These are phyloP conservation scores for Drosophila pseudotakahashii DNA, from an alignment of 2,888 invertebrate genomes.

Conservation along the genomic window DNA sequence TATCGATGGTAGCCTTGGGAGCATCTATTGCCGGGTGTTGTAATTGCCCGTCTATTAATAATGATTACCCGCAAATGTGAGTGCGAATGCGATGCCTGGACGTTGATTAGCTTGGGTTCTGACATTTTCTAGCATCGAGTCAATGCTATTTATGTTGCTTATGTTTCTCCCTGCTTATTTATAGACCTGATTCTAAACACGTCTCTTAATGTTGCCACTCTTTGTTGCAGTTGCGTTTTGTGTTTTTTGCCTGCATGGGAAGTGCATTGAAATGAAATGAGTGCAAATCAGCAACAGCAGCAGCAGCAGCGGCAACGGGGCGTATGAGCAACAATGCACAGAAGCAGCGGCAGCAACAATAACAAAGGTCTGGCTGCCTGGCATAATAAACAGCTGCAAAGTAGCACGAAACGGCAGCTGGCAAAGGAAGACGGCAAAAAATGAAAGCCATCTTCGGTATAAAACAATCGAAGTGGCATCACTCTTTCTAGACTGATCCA, in stretches of 20 bases:
- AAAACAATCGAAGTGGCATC: slow-evolving; percentile 14
- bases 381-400: slow-evolving; percentile 57
- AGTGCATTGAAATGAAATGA: slow-evolving; percentile 58
- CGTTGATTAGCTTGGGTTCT: slow-evolving; percentile 65
- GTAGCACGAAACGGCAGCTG: slow-evolving; percentile 45
- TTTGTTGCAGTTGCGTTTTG: slow-evolving; percentile 1
- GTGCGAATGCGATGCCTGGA: slow-evolving; percentile 60
- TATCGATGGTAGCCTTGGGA: slow-evolving; percentile 37
- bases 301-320: slow-evolving; percentile 53
- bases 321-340: slow-evolving; percentile 72
- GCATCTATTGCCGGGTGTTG: slow-evolving; percentile 53
- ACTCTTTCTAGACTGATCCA: slow-evolving; percentile 32
- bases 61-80: slow-evolving; percentile 63
- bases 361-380: slow-evolving; percentile 44
- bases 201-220: slow-evolving; percentile 48
- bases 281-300: slow-evolving; percentile 51
- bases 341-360: slow-evolving; percentile 26
- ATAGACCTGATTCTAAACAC: slow-evolving; percentile 71
- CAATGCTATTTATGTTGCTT: slow-evolving; percentile 69
- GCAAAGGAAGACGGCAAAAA: slow-evolving; percentile 18
- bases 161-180: slow-evolving; percentile 53
- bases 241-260: slow-evolving; percentile 24
- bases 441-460: slow-evolving; percentile 6
- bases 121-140: slow-evolving; percentile 66
- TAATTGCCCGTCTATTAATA: slow-evolving; percentile 74